phyloP scores from a whole-genome alignment of 1,140 invertebrate genomes.

The Rhynchophorus ferrugineus region DNA sequence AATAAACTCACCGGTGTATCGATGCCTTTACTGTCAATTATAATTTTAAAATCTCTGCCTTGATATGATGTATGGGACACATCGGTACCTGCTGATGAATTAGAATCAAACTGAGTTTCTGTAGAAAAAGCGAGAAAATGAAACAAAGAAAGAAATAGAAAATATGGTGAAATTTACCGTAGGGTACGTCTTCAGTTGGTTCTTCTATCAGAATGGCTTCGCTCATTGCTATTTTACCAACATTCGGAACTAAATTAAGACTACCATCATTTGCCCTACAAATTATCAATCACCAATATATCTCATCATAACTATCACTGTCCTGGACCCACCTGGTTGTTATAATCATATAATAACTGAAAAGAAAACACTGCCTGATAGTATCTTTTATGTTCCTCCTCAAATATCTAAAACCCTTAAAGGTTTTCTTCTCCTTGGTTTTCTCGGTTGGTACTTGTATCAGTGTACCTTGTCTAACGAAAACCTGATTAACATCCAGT shows the following conservation, averaged over 20 bases:
- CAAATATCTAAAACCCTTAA: slow-evolving; percentile 52
- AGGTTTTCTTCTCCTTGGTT: slow-evolving; percentile 49
- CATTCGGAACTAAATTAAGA: slow-evolving; percentile 73
- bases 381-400: slow-evolving; percentile 57
- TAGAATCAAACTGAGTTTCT: slow-evolving; percentile 51
- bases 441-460: slow-evolving; percentile 63
- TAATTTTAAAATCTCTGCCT: slow-evolving; percentile 83
- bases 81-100: slow-evolving; percentile 50
- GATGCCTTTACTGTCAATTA: slow-evolving; percentile 64
- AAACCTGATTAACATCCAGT: slow-evolving; percentile 89
- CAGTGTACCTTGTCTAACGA: slow-evolving; percentile 70
- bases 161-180: slow-evolving; percentile 28
- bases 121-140: slow-evolving; percentile 35
- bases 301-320: slow-evolving; percentile 11
- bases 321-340: slow-evolving; percentile 53
- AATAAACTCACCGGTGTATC: slow-evolving; percentile 45
- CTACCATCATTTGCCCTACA: slow-evolving; percentile 51
- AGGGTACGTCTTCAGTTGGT: slow-evolving; percentile 47
- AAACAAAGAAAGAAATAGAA: not conserved
- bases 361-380: slow-evolving; percentile 73
- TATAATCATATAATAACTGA: slow-evolving; percentile 77
- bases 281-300: not conserved
- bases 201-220: slow-evolving; percentile 81
- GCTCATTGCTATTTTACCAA: slow-evolving; percentile 76
- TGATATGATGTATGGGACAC: slow-evolving; percentile 50